Conservation (phyloP, 2,113 vertebrate species). For the Eira barbara region DNA sequence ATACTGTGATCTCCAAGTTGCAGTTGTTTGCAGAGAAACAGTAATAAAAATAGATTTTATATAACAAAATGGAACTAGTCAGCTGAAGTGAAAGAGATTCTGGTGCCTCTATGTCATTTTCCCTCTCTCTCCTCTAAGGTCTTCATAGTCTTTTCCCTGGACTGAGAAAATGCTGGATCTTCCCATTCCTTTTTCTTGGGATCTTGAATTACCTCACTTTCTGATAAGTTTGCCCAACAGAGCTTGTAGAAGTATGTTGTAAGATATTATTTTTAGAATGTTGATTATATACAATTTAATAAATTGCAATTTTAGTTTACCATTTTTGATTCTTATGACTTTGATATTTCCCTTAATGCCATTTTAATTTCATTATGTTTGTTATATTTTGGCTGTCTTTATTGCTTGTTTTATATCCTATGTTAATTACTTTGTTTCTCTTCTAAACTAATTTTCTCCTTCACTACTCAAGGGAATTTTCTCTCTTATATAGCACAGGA, state of each 20-base stretch:
- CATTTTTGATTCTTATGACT: conserved; percentile 45
- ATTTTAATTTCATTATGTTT: conserved; percentile 60
- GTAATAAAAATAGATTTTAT: background rate
- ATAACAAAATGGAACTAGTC: background rate
- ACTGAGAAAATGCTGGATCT: background rate
- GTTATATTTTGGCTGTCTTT: conserved; percentile 59
- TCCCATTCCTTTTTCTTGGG: background rate
- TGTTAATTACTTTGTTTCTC: conserved; percentile 67
- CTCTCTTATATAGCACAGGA: background rate
- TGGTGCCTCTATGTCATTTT: background rate
- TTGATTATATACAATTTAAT: conserved; percentile 13
- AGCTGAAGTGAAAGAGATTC: background rate
- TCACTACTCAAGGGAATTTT: conserved; percentile 61
- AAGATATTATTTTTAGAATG: conserved; percentile 1
- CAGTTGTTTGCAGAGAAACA: background rate
- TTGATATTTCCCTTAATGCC: conserved; percentile 45
- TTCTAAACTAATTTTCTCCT: conserved; percentile 69
- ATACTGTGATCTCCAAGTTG: background rate
- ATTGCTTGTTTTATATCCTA: conserved; percentile 56
- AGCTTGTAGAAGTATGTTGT: background rate
- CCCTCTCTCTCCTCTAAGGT: background rate
- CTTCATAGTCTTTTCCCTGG: background rate
- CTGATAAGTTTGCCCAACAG: background rate
- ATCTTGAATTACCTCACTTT: background rate
- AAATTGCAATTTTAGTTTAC: conserved; percentile 12